A percentile compares a stretch with the other conserved stretches of the same genome.
Evolutionary conservation across 2,888 invertebrate species (phyloP).

Genomic region (Phytoseiulus persimilis): DNA sequence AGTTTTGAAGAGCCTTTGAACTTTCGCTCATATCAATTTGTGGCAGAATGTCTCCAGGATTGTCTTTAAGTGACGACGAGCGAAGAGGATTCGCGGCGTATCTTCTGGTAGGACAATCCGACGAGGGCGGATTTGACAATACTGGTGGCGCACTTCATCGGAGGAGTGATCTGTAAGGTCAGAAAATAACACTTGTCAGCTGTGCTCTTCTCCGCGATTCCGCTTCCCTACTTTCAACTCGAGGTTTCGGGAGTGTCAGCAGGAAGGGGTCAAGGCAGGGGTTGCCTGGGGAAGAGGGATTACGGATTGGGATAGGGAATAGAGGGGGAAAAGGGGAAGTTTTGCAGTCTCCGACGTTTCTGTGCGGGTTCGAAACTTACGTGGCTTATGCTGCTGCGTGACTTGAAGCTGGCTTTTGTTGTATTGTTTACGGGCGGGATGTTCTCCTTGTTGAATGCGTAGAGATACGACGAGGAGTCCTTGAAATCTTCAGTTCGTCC

Average conservation of each 20-base stretch:
- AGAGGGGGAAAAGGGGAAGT: not conserved
- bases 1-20: not conserved
- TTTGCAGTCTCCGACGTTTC: not conserved
- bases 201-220: not conserved
- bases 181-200: not conserved
- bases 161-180: conserved; percentile 21
- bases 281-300: too few relatives aligned
- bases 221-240: not conserved
- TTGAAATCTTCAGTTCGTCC: conserved; percentile 13
- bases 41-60: not conserved
- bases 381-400: conserved; percentile 33
- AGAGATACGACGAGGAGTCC: conserved; percentile 11
- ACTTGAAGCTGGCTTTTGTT: not conserved
- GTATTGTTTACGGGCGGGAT: not conserved
- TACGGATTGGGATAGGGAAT: too few relatives aligned
- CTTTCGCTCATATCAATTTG: not conserved
- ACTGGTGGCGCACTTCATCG: conserved; percentile 32
- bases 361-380: not conserved
- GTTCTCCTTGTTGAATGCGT: conserved; percentile 14
- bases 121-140: conserved; percentile 29
- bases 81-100: not conserved
- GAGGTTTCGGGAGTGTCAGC: not conserved
- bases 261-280: too few relatives aligned
- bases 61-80: not conserved
- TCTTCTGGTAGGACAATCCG: conserved; percentile 17